These are phyloP conservation scores for Percopsis omiscomaycus DNA, from an alignment of 2,797 vertebrate species.

Conservation along the genomic window DNA sequence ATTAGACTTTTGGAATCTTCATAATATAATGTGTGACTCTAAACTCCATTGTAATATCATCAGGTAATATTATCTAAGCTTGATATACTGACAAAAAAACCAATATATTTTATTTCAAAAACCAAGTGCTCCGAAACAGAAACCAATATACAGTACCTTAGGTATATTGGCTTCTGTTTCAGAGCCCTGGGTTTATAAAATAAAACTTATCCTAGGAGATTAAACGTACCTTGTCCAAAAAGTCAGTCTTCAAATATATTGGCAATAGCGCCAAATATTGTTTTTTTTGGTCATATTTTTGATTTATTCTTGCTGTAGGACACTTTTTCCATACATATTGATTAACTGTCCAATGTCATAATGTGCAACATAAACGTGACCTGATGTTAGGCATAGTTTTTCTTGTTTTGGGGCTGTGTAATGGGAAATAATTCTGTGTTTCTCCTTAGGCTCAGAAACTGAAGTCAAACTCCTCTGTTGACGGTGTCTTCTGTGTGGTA, in stretches of 20 bases:
- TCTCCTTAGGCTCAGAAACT: slow-evolving; percentile 86
- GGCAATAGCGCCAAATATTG: too few species aligned
- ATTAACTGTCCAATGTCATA: neutral
- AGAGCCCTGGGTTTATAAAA: neutral
- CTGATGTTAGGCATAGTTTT: neutral
- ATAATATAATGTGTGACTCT: too few species aligned
- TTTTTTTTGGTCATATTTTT: neutral
- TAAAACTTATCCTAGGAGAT: neutral
- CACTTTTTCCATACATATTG: neutral
- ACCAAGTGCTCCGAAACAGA: too few species aligned
- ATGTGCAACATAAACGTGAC: neutral
- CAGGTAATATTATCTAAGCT: too few species aligned
- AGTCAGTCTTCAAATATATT: too few species aligned
- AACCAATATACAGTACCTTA: too few species aligned
- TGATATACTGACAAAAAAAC: too few species aligned
- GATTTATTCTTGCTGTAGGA: neutral
- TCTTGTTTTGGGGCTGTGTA: neutral
- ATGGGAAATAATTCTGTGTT: slow-evolving; percentile 6
- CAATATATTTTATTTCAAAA: too few species aligned
- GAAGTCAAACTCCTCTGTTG: slow-evolving; percentile 86
- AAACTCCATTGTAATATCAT: too few species aligned
- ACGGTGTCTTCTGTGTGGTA: slow-evolving; percentile 73
- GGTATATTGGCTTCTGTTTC: too few species aligned
- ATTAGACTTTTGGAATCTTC: too few species aligned
- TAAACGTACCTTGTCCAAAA: neutral